Percentiles rank a stretch among this genome's conserved stretches.
Evolutionary conservation across 2,113 vertebrate genomes (phyloP).

Genomic region (Oreochromis spilurus): DNA sequence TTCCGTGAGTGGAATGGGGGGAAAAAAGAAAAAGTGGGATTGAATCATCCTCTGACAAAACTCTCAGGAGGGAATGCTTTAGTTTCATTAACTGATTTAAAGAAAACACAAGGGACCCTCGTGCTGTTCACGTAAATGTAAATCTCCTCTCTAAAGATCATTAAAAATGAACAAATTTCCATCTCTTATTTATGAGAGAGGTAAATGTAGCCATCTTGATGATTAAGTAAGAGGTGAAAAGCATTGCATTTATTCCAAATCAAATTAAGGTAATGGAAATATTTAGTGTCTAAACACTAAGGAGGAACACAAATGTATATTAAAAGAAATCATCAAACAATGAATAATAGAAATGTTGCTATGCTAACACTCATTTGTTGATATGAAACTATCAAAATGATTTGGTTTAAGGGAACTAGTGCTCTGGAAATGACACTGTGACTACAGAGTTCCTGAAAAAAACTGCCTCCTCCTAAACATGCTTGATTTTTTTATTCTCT

Average conservation of each 20-base stretch:
- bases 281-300: not conserved
- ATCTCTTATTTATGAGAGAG: not conserved
- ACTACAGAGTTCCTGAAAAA: not conserved
- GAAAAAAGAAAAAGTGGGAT: not conserved
- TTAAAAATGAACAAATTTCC: not conserved
- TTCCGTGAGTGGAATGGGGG: not conserved
- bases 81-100: not conserved
- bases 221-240: not conserved
- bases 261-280: not conserved
- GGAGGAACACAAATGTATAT: not conserved
- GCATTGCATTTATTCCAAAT: not conserved
- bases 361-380: not conserved
- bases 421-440: not conserved
- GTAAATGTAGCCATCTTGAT: not conserved
- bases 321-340: not conserved
- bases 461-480: not conserved
- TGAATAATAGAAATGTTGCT: not conserved
- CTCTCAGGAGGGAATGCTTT: not conserved
- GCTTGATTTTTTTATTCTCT: not conserved
- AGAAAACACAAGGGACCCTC: not conserved
- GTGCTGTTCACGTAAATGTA: not conserved
- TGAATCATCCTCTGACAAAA: not conserved
- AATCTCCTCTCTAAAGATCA: not conserved
- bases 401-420: not conserved
- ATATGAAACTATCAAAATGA: not conserved